Evolutionary conservation across 2,888 invertebrate species (phyloP).

Genomic region (Heliothis peltigera): DNA sequence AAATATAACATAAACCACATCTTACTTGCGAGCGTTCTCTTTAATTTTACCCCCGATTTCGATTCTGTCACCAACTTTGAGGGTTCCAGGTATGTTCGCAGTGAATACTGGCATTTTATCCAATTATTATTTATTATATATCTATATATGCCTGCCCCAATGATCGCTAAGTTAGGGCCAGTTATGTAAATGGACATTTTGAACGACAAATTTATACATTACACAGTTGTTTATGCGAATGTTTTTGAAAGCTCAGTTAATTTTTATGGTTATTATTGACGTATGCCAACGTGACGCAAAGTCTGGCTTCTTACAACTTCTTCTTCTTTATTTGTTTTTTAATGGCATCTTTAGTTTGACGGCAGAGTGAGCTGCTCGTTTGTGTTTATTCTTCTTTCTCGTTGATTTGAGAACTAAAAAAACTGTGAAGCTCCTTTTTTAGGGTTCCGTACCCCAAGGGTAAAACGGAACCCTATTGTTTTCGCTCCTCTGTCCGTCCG

Average conservation of each 20-base stretch:
- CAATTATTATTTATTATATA: conserved; percentile 46
- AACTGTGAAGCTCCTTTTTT: too few species aligned
- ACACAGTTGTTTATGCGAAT: conserved; percentile 68
- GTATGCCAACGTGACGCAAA: conserved; percentile 50
- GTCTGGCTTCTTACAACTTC: conserved; percentile 31
- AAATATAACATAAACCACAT: not conserved
- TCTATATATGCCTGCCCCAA: conserved; percentile 64
- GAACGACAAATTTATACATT: conserved; percentile 84
- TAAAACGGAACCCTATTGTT: too few species aligned
- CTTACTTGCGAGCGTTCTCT: conserved; percentile 86
- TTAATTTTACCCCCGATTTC: conserved; percentile 88
- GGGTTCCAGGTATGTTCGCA: conserved; percentile 80
- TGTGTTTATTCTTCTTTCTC: not conserved
- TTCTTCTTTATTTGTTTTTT: conserved; percentile 31
- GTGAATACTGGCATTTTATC: conserved; percentile 85
- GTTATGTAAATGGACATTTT: conserved; percentile 79
- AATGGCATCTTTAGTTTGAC: conserved; percentile 4
- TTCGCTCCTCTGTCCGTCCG: too few species aligned
- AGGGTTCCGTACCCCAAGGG: too few species aligned
- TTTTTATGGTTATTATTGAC: conserved; percentile 60
- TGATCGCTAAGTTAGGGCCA: conserved; percentile 71
- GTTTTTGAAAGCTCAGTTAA: conserved; percentile 51
- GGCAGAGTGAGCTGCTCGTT: not conserved
- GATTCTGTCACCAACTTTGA: conserved; percentile 84
- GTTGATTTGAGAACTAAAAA: not conserved